Evolutionary conservation across 1,140 invertebrate species (phyloP).

Genomic region (Leucophenga varia): DNA sequence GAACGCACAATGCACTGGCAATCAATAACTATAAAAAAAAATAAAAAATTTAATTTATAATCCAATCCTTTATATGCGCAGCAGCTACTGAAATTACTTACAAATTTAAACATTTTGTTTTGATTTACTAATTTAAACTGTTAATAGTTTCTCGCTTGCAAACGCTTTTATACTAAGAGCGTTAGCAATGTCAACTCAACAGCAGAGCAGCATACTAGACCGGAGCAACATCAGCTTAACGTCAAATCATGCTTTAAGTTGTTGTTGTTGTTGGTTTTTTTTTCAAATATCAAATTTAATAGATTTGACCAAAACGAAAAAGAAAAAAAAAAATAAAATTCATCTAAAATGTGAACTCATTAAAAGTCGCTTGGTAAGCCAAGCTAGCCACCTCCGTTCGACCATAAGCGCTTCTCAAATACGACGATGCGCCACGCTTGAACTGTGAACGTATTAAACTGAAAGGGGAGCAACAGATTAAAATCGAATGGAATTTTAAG

Average conservation of each 20-base stretch:
- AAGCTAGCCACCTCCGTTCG: constrained; percentile 12
- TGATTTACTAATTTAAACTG: constrained; percentile 43
- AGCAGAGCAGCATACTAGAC: too few species aligned
- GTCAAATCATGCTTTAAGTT: too few species aligned
- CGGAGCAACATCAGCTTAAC: too few species aligned
- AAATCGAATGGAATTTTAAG: too few species aligned
- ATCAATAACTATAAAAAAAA: constrained; percentile 16
- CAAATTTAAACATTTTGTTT: constrained; percentile 52
- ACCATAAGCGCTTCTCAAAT: too few species aligned
- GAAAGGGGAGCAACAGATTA: too few species aligned
- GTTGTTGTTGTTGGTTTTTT: too few species aligned
- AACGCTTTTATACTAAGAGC: constrained; percentile 21
- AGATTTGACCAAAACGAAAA: constrained; percentile 7
- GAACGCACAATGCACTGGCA: constrained; percentile 30
- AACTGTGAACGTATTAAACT: too few species aligned
- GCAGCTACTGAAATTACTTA: constrained; percentile 28
- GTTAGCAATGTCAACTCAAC: too few species aligned
- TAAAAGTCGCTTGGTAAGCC: constrained; percentile 5
- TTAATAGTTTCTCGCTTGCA: constrained; percentile 32
- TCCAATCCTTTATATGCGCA: neutral
- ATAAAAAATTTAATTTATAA: neutral
- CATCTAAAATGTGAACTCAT: neutral
- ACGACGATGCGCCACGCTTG: too few species aligned
- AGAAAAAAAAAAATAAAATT: neutral
- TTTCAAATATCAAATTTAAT: neutral